phyloP scores from a whole-genome alignment of 2,113 vertebrate species.

The Microcebus ravelobensis region DNA sequence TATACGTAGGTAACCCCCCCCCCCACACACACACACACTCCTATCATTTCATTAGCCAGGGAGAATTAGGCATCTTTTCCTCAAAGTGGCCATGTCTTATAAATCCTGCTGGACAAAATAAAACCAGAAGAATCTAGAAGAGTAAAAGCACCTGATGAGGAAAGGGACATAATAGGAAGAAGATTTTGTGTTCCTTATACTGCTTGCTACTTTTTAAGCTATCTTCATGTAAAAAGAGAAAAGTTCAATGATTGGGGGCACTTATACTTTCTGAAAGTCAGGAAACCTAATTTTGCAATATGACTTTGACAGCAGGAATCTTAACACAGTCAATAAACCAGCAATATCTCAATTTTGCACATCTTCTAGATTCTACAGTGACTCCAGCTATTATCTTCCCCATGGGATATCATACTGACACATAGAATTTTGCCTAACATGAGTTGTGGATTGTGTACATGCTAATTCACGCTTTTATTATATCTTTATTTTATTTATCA shows the following conservation, averaged over 20 bases:
- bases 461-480: neutral
- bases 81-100: neutral
- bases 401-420: neutral
- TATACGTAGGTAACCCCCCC: too few species aligned
- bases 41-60: too few species aligned
- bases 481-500: neutral
- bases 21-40: too few species aligned
- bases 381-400: neutral
- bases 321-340: neutral
- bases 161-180: neutral
- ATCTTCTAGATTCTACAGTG: neutral
- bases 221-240: neutral
- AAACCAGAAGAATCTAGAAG: neutral
- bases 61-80: too few species aligned
- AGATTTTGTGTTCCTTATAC: neutral
- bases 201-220: neutral
- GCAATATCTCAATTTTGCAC: neutral
- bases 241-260: neutral
- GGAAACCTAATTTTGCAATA: neutral
- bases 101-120: neutral
- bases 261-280: neutral
- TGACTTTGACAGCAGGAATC: neutral
- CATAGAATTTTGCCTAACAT: neutral
- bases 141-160: neutral
- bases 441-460: neutral